Conservation (phyloP, 2,888 invertebrate species). For the Mimas tiliae region DNA sequence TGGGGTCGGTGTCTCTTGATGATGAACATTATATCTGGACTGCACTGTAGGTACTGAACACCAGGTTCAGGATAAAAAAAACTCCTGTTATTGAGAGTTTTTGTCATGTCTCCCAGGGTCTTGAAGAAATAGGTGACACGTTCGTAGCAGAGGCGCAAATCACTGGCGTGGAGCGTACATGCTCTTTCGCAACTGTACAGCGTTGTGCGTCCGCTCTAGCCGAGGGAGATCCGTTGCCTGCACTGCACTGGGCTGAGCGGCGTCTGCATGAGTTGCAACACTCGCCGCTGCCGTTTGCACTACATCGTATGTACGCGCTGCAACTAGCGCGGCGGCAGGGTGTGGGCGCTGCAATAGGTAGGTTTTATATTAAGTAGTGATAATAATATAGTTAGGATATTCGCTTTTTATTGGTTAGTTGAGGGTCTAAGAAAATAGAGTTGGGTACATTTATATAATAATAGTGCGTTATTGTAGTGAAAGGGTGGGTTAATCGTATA, state of each 20-base stretch:
- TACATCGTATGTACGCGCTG: slow-evolving; percentile 76
- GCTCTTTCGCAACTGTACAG: slow-evolving; percentile 84
- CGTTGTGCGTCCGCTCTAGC: slow-evolving; percentile 94
- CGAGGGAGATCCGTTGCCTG: slow-evolving; percentile 91
- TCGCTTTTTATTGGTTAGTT: too few species aligned
- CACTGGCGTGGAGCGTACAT: slow-evolving; percentile 68
- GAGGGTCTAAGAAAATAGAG: too few species aligned
- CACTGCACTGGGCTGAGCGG: slow-evolving; percentile 93
- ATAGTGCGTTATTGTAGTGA: too few species aligned
- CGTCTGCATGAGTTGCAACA: slow-evolving; percentile 89
- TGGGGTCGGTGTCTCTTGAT: too few species aligned
- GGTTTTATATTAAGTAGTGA: too few species aligned
- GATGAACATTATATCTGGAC: too few species aligned
- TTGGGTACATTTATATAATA: too few species aligned
- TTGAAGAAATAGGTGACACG: slow-evolving; percentile 95
- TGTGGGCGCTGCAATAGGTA: background rate
- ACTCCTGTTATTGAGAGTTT: too few species aligned
- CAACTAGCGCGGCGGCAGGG: slow-evolving; percentile 53
- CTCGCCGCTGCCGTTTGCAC: slow-evolving; percentile 76
- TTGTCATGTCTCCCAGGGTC: slow-evolving; percentile 71
- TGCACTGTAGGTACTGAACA: too few species aligned
- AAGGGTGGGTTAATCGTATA: too few species aligned
- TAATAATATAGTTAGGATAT: too few species aligned
- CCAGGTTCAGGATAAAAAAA: too few species aligned
- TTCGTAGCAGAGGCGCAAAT: slow-evolving; percentile 82